Conservation (phyloP, 2,888 invertebrate species). For the Drosophila diplacantha region DNA sequence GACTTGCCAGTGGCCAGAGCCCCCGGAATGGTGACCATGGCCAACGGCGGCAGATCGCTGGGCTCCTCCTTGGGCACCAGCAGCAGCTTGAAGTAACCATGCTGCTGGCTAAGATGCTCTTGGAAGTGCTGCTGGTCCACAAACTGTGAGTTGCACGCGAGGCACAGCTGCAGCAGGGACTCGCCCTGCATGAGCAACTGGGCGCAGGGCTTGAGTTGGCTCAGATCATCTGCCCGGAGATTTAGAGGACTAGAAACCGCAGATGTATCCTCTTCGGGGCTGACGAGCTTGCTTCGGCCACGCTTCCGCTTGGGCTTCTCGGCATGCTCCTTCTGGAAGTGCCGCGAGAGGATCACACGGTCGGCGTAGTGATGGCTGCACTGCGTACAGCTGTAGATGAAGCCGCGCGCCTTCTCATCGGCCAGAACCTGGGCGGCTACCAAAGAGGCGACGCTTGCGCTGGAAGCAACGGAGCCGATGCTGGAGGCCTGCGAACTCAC, state of each 20-base stretch:
- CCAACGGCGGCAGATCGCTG: constrained; percentile 39
- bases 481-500: constrained; percentile 29
- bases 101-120: constrained; percentile 66
- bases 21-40: constrained; percentile 53
- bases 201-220: constrained; percentile 67
- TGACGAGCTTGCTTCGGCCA: constrained; percentile 43
- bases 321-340: constrained; percentile 28
- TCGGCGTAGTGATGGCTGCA: constrained; percentile 30
- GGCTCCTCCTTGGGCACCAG: constrained; percentile 50
- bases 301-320: constrained; percentile 29
- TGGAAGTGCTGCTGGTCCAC: constrained; percentile 64
- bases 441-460: constrained; percentile 6
- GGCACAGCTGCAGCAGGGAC: constrained; percentile 64
- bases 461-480: constrained; percentile 12
- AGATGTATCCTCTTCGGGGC: constrained; percentile 4
- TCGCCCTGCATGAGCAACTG: constrained; percentile 65
- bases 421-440: constrained; percentile 39
- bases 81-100: constrained; percentile 59
- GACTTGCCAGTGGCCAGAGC: constrained; percentile 17
- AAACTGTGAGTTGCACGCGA: constrained; percentile 63
- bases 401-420: constrained; percentile 20
- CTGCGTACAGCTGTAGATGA: constrained; percentile 32
- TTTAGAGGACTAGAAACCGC: constrained; percentile 10
- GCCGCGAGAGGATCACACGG: constrained; percentile 24
- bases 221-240: constrained; percentile 29